Percentiles rank a stretch among this genome's conserved stretches.
Evolutionary conservation across 2,797 vertebrate species (phyloP).

Genomic region (Artibeus lituratus): DNA sequence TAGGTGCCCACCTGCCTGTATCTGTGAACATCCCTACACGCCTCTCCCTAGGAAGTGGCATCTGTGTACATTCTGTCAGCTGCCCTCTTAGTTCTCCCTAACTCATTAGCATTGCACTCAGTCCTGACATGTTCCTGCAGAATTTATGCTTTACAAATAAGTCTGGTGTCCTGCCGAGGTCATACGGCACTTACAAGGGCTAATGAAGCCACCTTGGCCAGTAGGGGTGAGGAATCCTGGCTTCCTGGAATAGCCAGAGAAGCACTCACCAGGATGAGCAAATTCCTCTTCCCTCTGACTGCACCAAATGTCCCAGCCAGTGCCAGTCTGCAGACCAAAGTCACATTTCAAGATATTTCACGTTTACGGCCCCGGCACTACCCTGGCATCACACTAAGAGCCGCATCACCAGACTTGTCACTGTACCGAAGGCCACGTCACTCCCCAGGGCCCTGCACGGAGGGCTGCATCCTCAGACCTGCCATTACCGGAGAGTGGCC

Average conservation of each 20-base stretch:
- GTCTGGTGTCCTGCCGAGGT: slow-evolving; percentile 33
- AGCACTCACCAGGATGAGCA: background rate
- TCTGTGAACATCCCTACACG: background rate
- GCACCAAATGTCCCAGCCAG: background rate
- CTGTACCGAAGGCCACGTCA: background rate
- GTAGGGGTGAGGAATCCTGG: background rate
- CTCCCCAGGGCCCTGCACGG: background rate
- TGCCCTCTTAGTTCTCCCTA: background rate
- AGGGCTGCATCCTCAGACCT: background rate
- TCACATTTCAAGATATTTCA: background rate
- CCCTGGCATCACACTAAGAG: background rate
- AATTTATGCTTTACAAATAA: slow-evolving; percentile 36
- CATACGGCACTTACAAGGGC: background rate
- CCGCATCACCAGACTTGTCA: background rate
- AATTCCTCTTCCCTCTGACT: background rate
- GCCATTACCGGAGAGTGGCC: background rate
- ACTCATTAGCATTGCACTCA: slow-evolving; percentile 42
- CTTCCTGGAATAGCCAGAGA: background rate
- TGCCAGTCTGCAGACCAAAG: background rate
- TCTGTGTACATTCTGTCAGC: background rate
- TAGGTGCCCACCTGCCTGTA: background rate
- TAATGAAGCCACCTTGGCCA: slow-evolving; percentile 7
- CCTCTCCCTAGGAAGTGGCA: background rate
- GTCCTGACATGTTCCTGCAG: background rate
- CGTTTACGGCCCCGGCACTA: background rate